These are phyloP conservation scores for Ichneumoninae sp. DNA, from an alignment of 2,888 invertebrate species.

Conservation along the genomic window DNA sequence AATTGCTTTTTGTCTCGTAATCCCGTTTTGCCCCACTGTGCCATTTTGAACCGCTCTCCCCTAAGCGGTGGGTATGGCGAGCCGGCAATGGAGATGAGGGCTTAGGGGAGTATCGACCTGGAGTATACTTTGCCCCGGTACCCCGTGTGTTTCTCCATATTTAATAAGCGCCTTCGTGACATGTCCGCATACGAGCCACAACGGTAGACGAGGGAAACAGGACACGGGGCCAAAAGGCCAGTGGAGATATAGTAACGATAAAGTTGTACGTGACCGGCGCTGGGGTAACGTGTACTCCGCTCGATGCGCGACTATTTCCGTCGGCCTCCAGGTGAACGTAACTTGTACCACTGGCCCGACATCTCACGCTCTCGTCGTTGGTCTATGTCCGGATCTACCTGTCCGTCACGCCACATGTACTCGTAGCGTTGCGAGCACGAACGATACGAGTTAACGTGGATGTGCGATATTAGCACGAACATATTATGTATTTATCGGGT, in stretches of 20 bases:
- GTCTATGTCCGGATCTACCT: too few relatives aligned
- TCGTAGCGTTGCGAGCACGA: too few relatives aligned
- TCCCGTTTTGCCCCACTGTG: too few relatives aligned
- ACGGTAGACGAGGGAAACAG: constrained; percentile 16
- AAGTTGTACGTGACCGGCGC: constrained; percentile 41
- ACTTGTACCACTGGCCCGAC: background rate
- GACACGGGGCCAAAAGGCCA: constrained; percentile 36
- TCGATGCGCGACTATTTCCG: constrained; percentile 10
- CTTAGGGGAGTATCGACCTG: constrained; percentile 43
- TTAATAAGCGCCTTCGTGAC: constrained; percentile 62
- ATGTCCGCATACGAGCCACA: constrained; percentile 16
- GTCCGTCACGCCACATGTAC: too few relatives aligned
- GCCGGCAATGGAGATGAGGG: constrained; percentile 26
- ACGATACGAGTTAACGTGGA: background rate
- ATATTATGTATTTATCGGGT: background rate
- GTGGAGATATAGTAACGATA: constrained; percentile 34
- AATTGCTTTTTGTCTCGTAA: too few relatives aligned
- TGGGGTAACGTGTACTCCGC: background rate
- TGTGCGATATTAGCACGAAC: background rate
- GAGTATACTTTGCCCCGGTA: constrained; percentile 30
- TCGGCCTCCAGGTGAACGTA: constrained; percentile 1
- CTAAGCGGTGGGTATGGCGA: background rate
- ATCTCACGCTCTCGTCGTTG: background rate
- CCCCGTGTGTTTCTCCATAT: constrained; percentile 55
- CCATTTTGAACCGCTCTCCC: too few relatives aligned